Base-by-base conservation (phyloP, 2,888 invertebrate species). In the Acrobasis repandana region DNA sequence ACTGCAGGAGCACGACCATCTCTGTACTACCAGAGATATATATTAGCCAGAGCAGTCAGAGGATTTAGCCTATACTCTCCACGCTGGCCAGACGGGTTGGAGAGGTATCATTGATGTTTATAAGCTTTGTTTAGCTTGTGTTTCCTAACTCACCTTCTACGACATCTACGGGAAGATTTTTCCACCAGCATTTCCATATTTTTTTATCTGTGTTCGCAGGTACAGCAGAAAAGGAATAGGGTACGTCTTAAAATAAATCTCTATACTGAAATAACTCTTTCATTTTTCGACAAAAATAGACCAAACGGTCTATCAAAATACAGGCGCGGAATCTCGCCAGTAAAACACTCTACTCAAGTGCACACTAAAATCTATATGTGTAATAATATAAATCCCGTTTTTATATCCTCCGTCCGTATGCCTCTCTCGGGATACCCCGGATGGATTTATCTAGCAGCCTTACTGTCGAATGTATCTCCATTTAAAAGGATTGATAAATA, bases 401-500 rank as follows among this genome's bases (percentile, higher is more conserved):
- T 56, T 56, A 56, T 56, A 56, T 38, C 43, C 56, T 4, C 10
- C 56, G 56, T 43, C 18, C 20, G 56, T 38, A 56, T 43, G 43
- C 38, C 43, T 36, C 56, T 38, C 54, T 18, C 6, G 56, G 56
- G 56, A 56, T 56, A 20, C 11, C 43, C 38, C 56, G 43, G 56
- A 38, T 16, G 56, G 56, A 56, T 56, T 56, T 56, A 56, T 56
- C 11, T 43, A 56, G 18, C 18, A 16, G 56, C 15, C 18, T 2
- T 56, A 18, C 36, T 56, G 56, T 36, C 36, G 36, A 43, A 38
- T 56, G 3, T 18, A 56, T 50, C 10, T 50, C 50, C 28, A 28
- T 11, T 50, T 20, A 50, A 50, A 50, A 50, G 50, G 50, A 50
- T 50, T 50, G 50, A 50, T 50, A 10, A 48, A 48, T 48, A 20